Base-by-base conservation (phyloP, 2,888 invertebrate genomes). In the Heliconius ethilla region DNA sequence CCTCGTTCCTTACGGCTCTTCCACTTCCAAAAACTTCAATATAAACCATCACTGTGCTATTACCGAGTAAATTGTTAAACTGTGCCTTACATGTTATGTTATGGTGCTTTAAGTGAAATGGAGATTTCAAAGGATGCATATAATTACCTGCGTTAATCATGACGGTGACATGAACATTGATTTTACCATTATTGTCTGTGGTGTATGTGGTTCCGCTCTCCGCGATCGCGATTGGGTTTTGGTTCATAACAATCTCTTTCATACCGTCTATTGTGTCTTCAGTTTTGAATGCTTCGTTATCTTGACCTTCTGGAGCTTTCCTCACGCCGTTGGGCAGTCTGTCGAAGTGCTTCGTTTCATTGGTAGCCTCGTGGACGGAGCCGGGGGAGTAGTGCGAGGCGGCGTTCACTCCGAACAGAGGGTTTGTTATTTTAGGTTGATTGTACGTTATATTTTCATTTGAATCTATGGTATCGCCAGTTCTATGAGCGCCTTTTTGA, bases 141-240 rank as follows among this genome's bases (percentile, higher is more conserved):
- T 94, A 94, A 92, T 94, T 93, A 90, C 96, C 96, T 85, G 96
- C 96, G 89, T 96, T 97, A 88, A 97, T 98, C 94, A 97, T 96
- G 92, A 97, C 97, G 90, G 97, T 97, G 90, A 97, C 97, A 95
- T 97, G 97, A 91, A 97, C 97, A 95, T 97, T 97, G 94, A 97
- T 97, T 95, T 97, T 98, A 90, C 97, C 97, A 95, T 97, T 97
- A 94, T 97, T 95, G 91, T 96, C 96, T 83, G 96, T 96, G 84
- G 96, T 95, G 93, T 96, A 96, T 80, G 95, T 94, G 77, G 92
- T 91, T 81, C 95, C 92, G 84, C 94, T 94, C 76, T 95, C 94
- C 79, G 90, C 87, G 86, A 93, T 90, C 82, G 93, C 93, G 87
- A 94, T 94, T 87, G 94, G 93, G 87, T 91, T 93, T 82, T 92